These are phyloP conservation scores for Drosophila parabipectinata DNA, from an alignment of 1,140 invertebrate species.

Conservation along the genomic window DNA sequence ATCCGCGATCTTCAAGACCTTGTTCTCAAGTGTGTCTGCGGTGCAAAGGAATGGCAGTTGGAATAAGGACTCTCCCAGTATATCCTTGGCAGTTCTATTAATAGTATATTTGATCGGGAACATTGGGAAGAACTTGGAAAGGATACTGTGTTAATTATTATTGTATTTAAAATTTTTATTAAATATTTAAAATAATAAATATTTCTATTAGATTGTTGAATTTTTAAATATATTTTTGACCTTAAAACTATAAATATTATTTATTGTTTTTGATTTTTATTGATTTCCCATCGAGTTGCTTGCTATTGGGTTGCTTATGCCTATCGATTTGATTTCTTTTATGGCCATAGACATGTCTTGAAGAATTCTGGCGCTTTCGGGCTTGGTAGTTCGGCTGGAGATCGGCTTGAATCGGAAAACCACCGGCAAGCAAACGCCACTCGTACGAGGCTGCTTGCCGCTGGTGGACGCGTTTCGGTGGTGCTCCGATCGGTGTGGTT, in stretches of 20 bases:
- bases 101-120: not conserved
- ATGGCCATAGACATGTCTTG: not conserved
- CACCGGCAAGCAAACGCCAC: constrained; percentile 30
- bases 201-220: not conserved
- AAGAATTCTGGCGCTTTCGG: not conserved
- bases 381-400: constrained; percentile 3
- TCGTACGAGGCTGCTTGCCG: constrained; percentile 44
- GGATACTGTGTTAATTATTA: not conserved
- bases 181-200: not conserved
- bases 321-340: not conserved
- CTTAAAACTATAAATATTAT: not conserved
- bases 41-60: not conserved
- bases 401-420: constrained; percentile 11
- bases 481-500: not conserved
- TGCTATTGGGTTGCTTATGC: not conserved
- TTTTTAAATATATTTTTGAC: not conserved
- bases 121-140: not conserved
- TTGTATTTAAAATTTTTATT: not conserved
- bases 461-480: constrained; percentile 38
- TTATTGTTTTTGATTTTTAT: not conserved
- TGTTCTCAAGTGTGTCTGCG: constrained; percentile 15
- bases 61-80: not conserved
- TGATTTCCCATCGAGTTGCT: not conserved
- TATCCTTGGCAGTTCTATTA: not conserved
- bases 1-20: not conserved